Conservation (phyloP, 2,113 vertebrate genomes). For the Odobenus rosmarus region DNA sequence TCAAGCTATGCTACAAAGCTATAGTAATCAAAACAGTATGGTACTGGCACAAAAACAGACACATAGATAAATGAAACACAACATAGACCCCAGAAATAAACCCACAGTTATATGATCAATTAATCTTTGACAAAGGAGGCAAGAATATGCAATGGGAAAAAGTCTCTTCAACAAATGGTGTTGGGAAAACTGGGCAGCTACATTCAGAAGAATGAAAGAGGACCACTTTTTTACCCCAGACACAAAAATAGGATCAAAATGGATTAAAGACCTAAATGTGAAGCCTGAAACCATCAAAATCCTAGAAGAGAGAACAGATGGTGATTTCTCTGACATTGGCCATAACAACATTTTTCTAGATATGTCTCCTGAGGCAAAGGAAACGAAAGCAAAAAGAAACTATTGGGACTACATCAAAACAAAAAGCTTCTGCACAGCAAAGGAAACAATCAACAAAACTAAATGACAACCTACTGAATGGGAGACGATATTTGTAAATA, state of each 20-base stretch:
- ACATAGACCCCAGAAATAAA: not conserved
- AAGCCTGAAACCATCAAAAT: not conserved
- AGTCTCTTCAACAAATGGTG: not conserved
- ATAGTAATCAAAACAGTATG: not conserved
- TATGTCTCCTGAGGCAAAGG: not conserved
- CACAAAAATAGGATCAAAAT: not conserved
- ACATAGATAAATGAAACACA: not conserved
- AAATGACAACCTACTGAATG: not conserved
- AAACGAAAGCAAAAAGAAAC: not conserved
- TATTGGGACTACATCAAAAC: not conserved
- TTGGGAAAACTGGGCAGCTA: not conserved
- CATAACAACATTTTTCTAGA: not conserved
- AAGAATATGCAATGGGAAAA: not conserved
- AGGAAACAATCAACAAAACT: not conserved
- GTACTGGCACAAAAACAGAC: not conserved
- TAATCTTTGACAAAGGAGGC: not conserved
- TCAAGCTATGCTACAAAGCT: not conserved
- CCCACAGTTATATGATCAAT: not conserved
- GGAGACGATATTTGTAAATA: not conserved
- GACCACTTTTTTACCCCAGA: not conserved
- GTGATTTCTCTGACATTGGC: not conserved
- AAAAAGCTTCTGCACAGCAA: not conserved
- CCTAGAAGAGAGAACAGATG: not conserved
- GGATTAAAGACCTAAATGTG: not conserved
- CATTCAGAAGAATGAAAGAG: not conserved